Evolutionary conservation across 2,113 vertebrate genomes (phyloP).

Genomic region (Micronycteris hirsuta): DNA sequence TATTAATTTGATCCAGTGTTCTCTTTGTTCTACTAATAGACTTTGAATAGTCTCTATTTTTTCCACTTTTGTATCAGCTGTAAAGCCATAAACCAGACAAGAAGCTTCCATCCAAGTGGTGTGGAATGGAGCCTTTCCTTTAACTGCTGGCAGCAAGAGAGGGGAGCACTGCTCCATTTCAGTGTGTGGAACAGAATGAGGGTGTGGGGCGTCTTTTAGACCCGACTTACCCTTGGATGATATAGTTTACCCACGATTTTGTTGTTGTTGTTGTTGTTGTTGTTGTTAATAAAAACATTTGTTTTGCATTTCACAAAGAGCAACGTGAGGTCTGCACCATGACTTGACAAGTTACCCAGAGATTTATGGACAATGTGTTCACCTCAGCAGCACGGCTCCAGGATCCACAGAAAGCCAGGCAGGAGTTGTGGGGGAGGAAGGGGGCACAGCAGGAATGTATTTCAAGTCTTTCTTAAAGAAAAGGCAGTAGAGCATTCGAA

Average conservation of each 20-base stretch:
- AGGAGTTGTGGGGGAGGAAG: slow-evolving; percentile 45
- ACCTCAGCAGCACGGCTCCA: slow-evolving; percentile 49
- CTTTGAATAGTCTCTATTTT: not conserved
- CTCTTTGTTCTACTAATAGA: not conserved
- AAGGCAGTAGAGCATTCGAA: slow-evolving; percentile 46
- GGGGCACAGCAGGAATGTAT: slow-evolving; percentile 77
- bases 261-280: not conserved
- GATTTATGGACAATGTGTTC: slow-evolving; percentile 60
- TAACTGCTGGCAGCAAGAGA: not conserved
- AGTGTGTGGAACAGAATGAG: not conserved
- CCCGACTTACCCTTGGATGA: not conserved
- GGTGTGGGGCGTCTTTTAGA: not conserved
- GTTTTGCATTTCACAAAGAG: slow-evolving; percentile 85
- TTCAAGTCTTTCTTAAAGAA: slow-evolving; percentile 70
- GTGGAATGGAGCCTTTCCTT: not conserved
- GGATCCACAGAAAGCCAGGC: slow-evolving; percentile 70
- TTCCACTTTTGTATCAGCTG: not conserved
- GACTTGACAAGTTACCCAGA: slow-evolving; percentile 65
- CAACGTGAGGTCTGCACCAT: slow-evolving; percentile 76
- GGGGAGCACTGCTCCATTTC: not conserved
- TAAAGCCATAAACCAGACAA: not conserved
- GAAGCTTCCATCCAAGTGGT: not conserved
- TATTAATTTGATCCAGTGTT: not conserved
- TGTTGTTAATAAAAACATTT: slow-evolving; percentile 82
- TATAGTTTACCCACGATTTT: not conserved